Evolutionary conservation across 1,140 invertebrate genomes (phyloP).

Genomic region (Cyrtorhinus lividipennis): DNA sequence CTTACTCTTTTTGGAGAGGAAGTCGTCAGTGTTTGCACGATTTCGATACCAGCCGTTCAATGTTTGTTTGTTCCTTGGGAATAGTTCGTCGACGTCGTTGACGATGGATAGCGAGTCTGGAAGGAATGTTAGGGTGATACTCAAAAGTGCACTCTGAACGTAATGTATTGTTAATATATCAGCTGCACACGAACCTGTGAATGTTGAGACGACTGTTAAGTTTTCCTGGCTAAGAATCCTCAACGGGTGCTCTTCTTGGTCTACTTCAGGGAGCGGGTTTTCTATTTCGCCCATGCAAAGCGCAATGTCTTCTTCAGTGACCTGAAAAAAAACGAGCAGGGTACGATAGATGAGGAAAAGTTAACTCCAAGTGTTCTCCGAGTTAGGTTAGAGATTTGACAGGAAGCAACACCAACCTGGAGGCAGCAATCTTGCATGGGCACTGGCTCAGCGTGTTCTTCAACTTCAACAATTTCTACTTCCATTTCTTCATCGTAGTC

Average conservation of each 20-base stretch:
- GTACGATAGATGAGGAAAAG: no score
- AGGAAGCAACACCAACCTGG: slow-evolving; percentile 40
- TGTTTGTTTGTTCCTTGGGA: slow-evolving; percentile 25
- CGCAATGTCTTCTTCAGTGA: slow-evolving; percentile 82
- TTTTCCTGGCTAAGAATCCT: slow-evolving; percentile 79
- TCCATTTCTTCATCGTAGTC: slow-evolving; percentile 48
- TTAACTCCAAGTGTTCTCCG: no score
- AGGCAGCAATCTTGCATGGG: slow-evolving; percentile 68
- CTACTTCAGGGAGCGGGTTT: slow-evolving; percentile 52
- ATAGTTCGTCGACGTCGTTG: slow-evolving; percentile 50
- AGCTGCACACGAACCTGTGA: no score
- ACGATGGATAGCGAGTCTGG: slow-evolving; percentile 58
- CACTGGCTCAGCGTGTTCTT: slow-evolving; percentile 60
- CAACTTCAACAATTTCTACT: slow-evolving; percentile 66
- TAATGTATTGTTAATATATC: neutral
- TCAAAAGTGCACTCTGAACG: neutral
- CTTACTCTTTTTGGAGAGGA: slow-evolving; percentile 16
- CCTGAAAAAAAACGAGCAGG: slow-evolving; percentile 31
- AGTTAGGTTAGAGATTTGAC: no score
- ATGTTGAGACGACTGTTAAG: slow-evolving; percentile 73
- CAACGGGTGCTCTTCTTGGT: slow-evolving; percentile 65
- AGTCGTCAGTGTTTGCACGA: slow-evolving; percentile 15
- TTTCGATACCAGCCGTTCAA: slow-evolving; percentile 14
- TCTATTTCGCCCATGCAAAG: slow-evolving; percentile 62
- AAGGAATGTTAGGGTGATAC: slow-evolving; percentile 14